Conservation (phyloP, 2,888 invertebrate genomes). For the Eretmocerus hayati region DNA sequence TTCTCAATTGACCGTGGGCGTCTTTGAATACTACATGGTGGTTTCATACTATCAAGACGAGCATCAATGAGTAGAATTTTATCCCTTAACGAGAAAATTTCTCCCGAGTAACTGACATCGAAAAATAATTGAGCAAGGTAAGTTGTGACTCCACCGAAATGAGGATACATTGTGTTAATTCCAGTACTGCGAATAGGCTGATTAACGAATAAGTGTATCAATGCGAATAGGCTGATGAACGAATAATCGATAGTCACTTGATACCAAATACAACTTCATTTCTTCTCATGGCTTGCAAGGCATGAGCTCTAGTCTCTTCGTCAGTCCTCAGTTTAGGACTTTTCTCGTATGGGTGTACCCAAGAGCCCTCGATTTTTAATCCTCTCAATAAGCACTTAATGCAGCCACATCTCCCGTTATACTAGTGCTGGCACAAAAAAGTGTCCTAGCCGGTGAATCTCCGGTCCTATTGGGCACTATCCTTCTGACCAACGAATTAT, state of each 20-base stretch:
- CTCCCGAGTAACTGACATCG: no score
- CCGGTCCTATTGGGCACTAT: neutral
- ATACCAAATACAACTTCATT: neutral
- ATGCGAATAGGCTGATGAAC: no score
- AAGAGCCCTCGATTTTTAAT: neutral
- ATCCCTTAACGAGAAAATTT: no score
- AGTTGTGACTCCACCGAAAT: no score
- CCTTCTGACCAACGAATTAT: neutral
- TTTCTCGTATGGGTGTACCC: constrained; percentile 2
- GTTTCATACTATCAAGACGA: neutral
- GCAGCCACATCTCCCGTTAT: neutral
- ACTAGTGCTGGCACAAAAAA: neutral
- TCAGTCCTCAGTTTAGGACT: neutral
- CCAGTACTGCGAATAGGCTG: constrained; percentile 1
- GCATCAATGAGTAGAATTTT: no score
- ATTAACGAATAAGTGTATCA: neutral
- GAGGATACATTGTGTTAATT: constrained; percentile 1
- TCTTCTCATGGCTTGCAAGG: neutral
- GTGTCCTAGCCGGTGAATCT: neutral
- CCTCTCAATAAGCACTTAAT: neutral
- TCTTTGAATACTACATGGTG: neutral
- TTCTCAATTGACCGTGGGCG: neutral
- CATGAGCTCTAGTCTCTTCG: neutral
- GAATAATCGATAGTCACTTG: neutral
- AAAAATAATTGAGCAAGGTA: no score